Base-by-base conservation (phyloP, 2,797 vertebrate genomes). In the Girardinus metallicus region DNA sequence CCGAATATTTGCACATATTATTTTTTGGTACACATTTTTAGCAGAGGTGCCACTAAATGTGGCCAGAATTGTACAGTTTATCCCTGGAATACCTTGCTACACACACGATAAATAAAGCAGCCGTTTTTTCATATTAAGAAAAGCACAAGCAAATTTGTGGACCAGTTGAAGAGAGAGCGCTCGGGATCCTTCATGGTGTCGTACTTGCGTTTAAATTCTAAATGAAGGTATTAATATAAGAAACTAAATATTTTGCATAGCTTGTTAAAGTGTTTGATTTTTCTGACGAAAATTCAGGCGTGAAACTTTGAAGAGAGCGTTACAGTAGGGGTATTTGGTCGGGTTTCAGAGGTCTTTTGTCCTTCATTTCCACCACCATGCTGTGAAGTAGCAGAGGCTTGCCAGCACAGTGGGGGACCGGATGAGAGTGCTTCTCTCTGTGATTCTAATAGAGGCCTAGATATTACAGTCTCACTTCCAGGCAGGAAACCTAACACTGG, bases 381-480 rank as follows among this genome's bases (percentile, higher is more conserved):
- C 87, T 91, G 90, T 89, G 87, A 92, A 91, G 90, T 88, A 85
- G 90, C 88, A 82, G 79, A 86, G 86, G 89, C 88, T 90, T 93
- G 92, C 93, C 90, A 93, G 86, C 90, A 85, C 92, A 87, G 91
- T 88, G 80, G 92, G 94, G 82, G 90, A 81, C 74, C 23, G 43
- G 90, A 89, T 80, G 88, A 92, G 86, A 86, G 78, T 76, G 83
- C 46, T 70, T 70, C 84, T 83, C 87, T 88, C 82, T 89, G 87
- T 90, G 89, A 91, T 92, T 90, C 85, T 93, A 91, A 93, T 90
- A 85, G 87, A 93, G 86, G 91, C 85, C 89, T 89, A 84, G 87
- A 92, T 89, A 93, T 93, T 91, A 91, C 93, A 86, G 85, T 90
- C 87, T 91, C 86, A 92, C 91, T 94, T 91, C 91, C 86, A 92